phyloP scores from a whole-genome alignment of 1,140 invertebrate species.

The Acyrthosiphon pisum region DNA sequence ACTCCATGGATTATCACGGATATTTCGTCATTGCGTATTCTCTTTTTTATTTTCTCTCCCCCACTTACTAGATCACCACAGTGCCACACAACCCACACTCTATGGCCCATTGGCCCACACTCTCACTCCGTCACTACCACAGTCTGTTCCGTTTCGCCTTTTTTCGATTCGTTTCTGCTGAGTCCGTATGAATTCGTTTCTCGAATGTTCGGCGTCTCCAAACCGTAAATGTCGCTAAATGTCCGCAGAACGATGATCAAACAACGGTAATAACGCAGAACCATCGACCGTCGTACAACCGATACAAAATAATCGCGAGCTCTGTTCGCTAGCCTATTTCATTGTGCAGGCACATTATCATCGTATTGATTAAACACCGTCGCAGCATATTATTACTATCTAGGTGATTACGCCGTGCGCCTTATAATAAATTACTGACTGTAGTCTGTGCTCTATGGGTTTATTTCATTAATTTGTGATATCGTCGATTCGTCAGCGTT shows the following conservation, averaged over 20 bases:
- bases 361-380: conserved; percentile 41
- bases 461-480: neutral
- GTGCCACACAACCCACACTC: neutral
- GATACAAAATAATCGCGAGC: neutral
- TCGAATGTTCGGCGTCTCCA: neutral
- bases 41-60: neutral
- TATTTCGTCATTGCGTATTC: conserved; percentile 49
- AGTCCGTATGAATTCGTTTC: neutral
- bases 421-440: neutral
- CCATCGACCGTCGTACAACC: neutral
- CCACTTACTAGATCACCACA: neutral
- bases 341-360: conserved; percentile 30
- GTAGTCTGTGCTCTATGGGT: neutral
- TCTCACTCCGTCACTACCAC: neutral
- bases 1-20: conserved; percentile 44
- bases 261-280: neutral
- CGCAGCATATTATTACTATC: neutral
- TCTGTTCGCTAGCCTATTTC: neutral
- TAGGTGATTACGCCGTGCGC: conserved; percentile 27
- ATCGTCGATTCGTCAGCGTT: neutral
- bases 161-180: neutral
- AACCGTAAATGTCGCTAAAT: neutral
- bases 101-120: neutral
- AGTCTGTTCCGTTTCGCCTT: neutral
- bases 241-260: neutral